Evolutionary conservation across 2,888 invertebrate genomes (phyloP).

Genomic region (Pristionchus fissidentatus): DNA sequence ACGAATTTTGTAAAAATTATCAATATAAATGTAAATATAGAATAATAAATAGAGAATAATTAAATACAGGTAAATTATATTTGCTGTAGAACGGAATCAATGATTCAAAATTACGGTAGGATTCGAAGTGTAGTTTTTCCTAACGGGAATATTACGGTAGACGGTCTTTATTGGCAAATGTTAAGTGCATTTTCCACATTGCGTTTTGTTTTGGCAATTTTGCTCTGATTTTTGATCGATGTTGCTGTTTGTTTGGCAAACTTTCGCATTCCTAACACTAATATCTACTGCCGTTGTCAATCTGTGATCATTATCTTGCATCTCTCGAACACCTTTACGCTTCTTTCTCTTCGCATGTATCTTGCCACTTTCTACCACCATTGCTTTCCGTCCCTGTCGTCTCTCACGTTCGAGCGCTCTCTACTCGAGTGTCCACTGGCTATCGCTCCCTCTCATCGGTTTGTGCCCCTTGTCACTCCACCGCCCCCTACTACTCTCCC

Average conservation of each 20-base stretch:
- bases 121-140: no score
- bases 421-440: constrained; percentile 30
- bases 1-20: no score
- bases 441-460: not conserved
- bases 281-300: not conserved
- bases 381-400: not conserved
- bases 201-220: not conserved
- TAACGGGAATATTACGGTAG: not conserved
- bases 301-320: not conserved
- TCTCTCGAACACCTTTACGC: not conserved
- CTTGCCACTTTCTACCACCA: not conserved
- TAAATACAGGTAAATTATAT: no score
- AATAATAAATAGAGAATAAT: no score
- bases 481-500: not conserved
- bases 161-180: not conserved
- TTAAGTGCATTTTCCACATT: not conserved
- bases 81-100: no score
- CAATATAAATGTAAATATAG: no score
- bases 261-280: not conserved
- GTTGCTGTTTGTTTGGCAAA: not conserved
- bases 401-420: not conserved
- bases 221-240: not conserved
- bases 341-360: constrained; percentile 25
- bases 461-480: not conserved
- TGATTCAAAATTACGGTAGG: no score